Base-by-base conservation (phyloP, 1,140 invertebrate genomes). In the Scaptomyza montana region DNA sequence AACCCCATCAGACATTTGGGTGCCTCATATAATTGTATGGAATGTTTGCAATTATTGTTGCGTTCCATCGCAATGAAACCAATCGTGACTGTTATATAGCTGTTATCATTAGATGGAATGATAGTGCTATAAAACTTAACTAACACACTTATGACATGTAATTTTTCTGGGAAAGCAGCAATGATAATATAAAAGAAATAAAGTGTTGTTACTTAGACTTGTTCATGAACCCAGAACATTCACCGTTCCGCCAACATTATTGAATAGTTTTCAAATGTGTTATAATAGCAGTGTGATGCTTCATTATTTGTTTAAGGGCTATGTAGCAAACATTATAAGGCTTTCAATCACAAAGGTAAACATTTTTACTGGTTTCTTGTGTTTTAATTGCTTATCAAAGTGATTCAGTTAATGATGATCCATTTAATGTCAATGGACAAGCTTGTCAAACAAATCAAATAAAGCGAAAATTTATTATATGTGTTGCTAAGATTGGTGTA, bases 81-180 rank as follows among this genome's bases (percentile, higher is more conserved):
- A 16, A 1, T 46, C 21, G 51, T 53, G 63, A 65, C 63, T 65
- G 47, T 30, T 53, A 57, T 30, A 12, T 9, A 43, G 25, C 36
- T n/a, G 25, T 55, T 47, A 57, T 36, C 53, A 56, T 13, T 7
- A 16, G 13, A 8, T 28, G 39, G 2, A n/a, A 45, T 9, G 30
- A 30, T 33, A 41, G 9, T 9, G 19, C n/a, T 2, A 12, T 56
- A n/a, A 56, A 59, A 0, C 3, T 19, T 19, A 47, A 30, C 7
- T 12, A 41, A 41, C 39, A 6, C n/a, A n/a, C 12, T 1, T 33
- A 19, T 12, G 10, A 45, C 55, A 13, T 13, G 21, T 33, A n/a
- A 19, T 25, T 12, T 19, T n/a, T 49, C 47, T n/a, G 19, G 47
- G 10, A 46, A 46, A 47, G 25, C 28, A 59, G 46, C 46, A 9